Base-by-base conservation (phyloP, 2,888 invertebrate genomes). In the Megastigmus dorsalis region DNA sequence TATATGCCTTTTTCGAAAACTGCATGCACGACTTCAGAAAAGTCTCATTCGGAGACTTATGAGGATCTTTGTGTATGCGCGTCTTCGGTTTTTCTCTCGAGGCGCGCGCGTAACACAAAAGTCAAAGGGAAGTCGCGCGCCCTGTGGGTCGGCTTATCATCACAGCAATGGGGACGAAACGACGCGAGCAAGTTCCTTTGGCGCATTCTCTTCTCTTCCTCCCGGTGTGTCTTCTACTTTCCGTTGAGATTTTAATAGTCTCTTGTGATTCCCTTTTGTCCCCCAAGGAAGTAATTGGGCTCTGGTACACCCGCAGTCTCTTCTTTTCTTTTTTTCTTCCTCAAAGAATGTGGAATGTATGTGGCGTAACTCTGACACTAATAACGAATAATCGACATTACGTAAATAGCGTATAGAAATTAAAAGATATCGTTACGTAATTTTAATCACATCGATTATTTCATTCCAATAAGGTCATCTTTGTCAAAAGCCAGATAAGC, bases 61-160 rank as follows among this genome's bases (percentile, higher is more conserved):
- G n/a, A n/a, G n/a, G n/a, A n/a, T n/a, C n/a, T n/a, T n/a, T n/a
- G n/a, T n/a, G n/a, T 10, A 15, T 13, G 43, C 6, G 18, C n/a
- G 13, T 26, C 43, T 70, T 62, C 15, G 60, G 48, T 36, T 36
- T 48, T 43, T 50, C 28, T 38, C 28, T 38, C 4, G 57, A 41
- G 50, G 36, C 59, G 50, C 59, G 59, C 38, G 36, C 59, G 50
- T 50, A 50, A 20, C 59, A 52, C 50, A 68, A 70, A 70, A 36
- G 54, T 38, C 41, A 15, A 10, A 10, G 36, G 59, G 33, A 57
- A n/a, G 10, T n/a, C 5, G 13, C 3, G 48, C 50, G 52, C 36
- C 45, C 50, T 20, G 18, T 20, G 50, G 50, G 72, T 13, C 59
- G 66, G 72, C 66, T 73, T 73, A 73, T 73, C 65, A 66, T 30